phyloP scores from a whole-genome alignment of 2,888 invertebrate genomes.

The Pyrgus malvae region DNA sequence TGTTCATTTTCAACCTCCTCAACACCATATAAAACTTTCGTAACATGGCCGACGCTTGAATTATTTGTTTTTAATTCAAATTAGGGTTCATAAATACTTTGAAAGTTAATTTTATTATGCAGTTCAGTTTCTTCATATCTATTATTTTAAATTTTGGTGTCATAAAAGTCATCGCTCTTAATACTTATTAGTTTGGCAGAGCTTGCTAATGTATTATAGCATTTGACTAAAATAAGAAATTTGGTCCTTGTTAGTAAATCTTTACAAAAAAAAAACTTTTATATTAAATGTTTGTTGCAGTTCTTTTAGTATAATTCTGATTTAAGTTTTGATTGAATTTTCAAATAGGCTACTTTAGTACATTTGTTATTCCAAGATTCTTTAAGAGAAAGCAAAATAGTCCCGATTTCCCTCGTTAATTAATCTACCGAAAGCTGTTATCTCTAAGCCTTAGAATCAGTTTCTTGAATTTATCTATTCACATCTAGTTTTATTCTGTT shows the following conservation, averaged over 20 bases:
- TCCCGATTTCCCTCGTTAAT: background rate
- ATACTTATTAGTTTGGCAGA: too few relatives aligned
- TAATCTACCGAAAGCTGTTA: background rate
- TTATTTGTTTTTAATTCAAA: background rate
- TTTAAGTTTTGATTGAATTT: too few relatives aligned
- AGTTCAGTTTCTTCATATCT: background rate
- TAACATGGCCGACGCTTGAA: background rate
- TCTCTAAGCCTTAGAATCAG: background rate
- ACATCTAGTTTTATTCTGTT: slow-evolving; percentile 6
- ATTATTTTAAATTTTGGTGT: background rate
- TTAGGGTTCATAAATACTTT: background rate
- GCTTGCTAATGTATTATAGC: too few relatives aligned
- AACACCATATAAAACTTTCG: background rate
- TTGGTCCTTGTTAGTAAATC: too few relatives aligned
- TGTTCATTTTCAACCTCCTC: background rate
- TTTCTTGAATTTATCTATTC: slow-evolving; percentile 6
- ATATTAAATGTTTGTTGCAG: too few relatives aligned
- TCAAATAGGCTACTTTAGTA: too few relatives aligned
- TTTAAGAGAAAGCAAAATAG: too few relatives aligned
- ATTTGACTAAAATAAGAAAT: too few relatives aligned
- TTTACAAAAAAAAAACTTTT: too few relatives aligned
- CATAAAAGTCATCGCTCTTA: background rate
- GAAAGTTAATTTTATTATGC: background rate
- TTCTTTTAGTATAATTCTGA: too few relatives aligned
- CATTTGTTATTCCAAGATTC: too few relatives aligned